A percentile compares a stretch with the other conserved stretches of the same genome.
These are phyloP conservation scores for Vimba vimba DNA, from an alignment of 2,113 vertebrate species.

Conservation along the genomic window DNA sequence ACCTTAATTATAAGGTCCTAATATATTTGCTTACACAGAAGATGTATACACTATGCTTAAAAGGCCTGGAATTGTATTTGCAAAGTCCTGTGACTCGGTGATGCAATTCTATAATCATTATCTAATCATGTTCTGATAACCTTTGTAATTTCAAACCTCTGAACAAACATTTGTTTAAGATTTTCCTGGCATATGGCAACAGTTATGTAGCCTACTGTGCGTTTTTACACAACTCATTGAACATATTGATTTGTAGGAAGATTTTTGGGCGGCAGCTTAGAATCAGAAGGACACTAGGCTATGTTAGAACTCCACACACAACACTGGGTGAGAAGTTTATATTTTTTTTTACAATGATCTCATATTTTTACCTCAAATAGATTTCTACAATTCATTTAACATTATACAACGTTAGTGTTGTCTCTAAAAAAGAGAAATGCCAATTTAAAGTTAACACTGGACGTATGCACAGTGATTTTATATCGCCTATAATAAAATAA, in stretches of 20 bases:
- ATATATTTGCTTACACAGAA: background rate
- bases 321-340: background rate
- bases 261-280: background rate
- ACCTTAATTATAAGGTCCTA: slow-evolving; percentile 1
- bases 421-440: background rate
- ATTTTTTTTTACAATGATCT: background rate
- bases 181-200: background rate
- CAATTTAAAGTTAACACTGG: no score
- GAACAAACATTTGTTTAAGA: background rate
- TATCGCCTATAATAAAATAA: no score
- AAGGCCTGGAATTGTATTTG: background rate
- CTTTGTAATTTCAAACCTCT: background rate
- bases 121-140: background rate
- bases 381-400: background rate
- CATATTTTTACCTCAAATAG: background rate
- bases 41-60: background rate
- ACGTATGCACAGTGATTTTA: no score
- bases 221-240: background rate
- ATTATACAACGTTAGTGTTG: background rate
- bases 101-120: background rate
- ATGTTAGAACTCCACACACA: background rate
- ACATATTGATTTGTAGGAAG: background rate
- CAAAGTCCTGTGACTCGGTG: background rate
- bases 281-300: background rate
- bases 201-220: background rate